Percentiles rank a stretch among this genome's conserved stretches.
Evolutionary conservation across 2,888 invertebrate species (phyloP).

Genomic region (Trilocha varians): DNA sequence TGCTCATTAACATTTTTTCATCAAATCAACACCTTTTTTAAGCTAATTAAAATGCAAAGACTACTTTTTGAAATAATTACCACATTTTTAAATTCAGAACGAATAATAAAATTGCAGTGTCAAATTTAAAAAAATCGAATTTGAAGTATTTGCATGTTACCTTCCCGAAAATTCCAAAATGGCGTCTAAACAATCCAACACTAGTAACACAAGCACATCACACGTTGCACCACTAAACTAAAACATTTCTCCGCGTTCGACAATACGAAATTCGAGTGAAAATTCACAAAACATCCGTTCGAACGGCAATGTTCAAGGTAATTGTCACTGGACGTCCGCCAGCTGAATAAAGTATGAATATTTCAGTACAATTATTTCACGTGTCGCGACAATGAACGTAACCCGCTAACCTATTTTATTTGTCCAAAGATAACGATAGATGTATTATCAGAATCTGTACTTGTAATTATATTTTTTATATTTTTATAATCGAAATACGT

Average conservation of each 20-base stretch:
- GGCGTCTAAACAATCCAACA: not conserved
- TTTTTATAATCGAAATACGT: too few species aligned
- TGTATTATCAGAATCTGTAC: too few species aligned
- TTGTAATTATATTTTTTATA: too few species aligned
- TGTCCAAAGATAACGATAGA: not conserved
- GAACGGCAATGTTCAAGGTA: constrained; percentile 7
- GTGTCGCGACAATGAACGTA: constrained; percentile 1
- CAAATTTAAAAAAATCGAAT: too few species aligned
- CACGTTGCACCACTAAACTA: not conserved
- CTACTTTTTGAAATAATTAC: too few species aligned
- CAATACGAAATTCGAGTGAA: not conserved
- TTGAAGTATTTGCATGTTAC: too few species aligned
- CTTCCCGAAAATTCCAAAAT: too few species aligned
- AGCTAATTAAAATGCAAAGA: too few species aligned
- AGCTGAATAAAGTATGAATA: constrained; percentile 13
- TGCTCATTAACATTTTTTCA: constrained; percentile 11
- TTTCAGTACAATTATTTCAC: not conserved
- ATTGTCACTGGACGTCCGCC: constrained; percentile 38
- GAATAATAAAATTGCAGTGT: too few species aligned
- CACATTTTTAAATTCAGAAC: too few species aligned
- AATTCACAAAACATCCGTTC: not conserved
- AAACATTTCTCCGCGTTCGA: not conserved
- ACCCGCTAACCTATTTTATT: constrained; percentile 3
- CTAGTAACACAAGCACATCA: not conserved
- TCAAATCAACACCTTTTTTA: too few species aligned